Base-by-base conservation (phyloP, 2,113 vertebrate species). In the Turdus rufiventris region DNA sequence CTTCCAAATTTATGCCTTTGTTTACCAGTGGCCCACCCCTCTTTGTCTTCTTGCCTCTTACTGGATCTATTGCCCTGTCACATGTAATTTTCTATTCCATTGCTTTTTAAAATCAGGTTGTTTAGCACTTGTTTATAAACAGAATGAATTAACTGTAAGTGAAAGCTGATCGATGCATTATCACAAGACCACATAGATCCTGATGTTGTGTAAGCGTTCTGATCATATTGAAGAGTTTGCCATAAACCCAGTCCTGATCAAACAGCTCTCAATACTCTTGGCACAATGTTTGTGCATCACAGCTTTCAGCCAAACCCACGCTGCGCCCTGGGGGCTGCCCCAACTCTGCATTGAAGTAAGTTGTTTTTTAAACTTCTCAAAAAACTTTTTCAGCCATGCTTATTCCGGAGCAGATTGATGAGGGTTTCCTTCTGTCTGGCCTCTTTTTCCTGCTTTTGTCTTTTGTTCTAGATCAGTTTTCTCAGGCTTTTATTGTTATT, bases 391-490 rank as follows among this genome's bases (percentile, higher is more conserved):
- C 24, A n/a, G 19, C 62, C 9, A 45, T 15, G 15, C 45, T 81
- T 81, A 12, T 67, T 91, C 26, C 0, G 0, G 45, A 82, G 33
- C 70, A 82, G 54, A 10, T 61, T 89, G 61, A 31, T 50, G 19
- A 65, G 19, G 21, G n/a, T 86, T 95, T 95, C 75, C 56, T 92
- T 71, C 60, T 77, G 29, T 86, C 28, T 5, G 6, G 57, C 50
- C 18, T 87, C 48, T 58, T 90, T 81, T 88, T 87, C 61, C 40
- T 92, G 62, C 62, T 66, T 84, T 92, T 78, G 42, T 74, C 38
- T 60, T 83, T 88, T 80, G 63, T 47, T 90, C 15, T 28, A 29
- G 20, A 48, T 20, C 31, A 21, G 9, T 57, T 82, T 85, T 76
- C n/a, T 72, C 62, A 70, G 58, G 21, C 2, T 1, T 70, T 86